Evolutionary conservation across 2,888 invertebrate genomes (phyloP).

Genomic region (Drosophila siamana): DNA sequence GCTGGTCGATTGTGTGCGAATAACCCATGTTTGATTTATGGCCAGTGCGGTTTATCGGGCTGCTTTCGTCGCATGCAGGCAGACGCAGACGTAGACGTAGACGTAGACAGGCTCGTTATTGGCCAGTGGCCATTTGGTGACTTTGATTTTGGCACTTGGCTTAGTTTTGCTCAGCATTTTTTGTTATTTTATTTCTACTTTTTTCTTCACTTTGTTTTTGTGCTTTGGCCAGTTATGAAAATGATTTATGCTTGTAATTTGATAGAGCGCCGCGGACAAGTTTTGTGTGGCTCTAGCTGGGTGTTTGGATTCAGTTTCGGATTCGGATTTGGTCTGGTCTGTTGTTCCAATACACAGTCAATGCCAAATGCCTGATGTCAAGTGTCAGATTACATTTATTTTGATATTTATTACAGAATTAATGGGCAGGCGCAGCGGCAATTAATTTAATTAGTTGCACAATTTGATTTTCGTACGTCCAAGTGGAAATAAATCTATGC

Average conservation of each 20-base stretch:
- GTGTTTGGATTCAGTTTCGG: neutral
- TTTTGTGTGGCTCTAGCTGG: slow-evolving; percentile 46
- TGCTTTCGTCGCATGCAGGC: slow-evolving; percentile 63
- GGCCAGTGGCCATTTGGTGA: slow-evolving; percentile 65
- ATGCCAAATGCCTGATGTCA: slow-evolving; percentile 78
- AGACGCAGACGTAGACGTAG: neutral
- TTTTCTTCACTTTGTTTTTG: slow-evolving; percentile 10
- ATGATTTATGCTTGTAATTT: slow-evolving; percentile 76
- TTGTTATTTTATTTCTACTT: slow-evolving; percentile 30
- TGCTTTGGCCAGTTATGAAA: slow-evolving; percentile 67
- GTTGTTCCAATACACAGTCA: slow-evolving; percentile 56
- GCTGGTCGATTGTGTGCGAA: slow-evolving; percentile 42
- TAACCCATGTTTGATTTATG: slow-evolving; percentile 58
- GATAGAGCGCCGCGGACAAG: slow-evolving; percentile 73
- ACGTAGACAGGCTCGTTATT: slow-evolving; percentile 27
- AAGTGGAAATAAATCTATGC: slow-evolving; percentile 32
- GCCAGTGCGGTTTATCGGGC: slow-evolving; percentile 29
- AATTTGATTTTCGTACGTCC: slow-evolving; percentile 31
- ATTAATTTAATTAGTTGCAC: slow-evolving; percentile 78
- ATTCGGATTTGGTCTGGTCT: slow-evolving; percentile 2
- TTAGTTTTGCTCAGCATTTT: slow-evolving; percentile 50
- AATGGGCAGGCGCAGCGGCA: slow-evolving; percentile 73
- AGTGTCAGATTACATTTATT: slow-evolving; percentile 80
- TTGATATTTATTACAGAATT: slow-evolving; percentile 76
- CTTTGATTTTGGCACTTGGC: slow-evolving; percentile 76